Percentiles rank a stretch among this genome's conserved stretches.
Conservation (phyloP, 2,113 vertebrate species). For the Mustela nigripes region DNA sequence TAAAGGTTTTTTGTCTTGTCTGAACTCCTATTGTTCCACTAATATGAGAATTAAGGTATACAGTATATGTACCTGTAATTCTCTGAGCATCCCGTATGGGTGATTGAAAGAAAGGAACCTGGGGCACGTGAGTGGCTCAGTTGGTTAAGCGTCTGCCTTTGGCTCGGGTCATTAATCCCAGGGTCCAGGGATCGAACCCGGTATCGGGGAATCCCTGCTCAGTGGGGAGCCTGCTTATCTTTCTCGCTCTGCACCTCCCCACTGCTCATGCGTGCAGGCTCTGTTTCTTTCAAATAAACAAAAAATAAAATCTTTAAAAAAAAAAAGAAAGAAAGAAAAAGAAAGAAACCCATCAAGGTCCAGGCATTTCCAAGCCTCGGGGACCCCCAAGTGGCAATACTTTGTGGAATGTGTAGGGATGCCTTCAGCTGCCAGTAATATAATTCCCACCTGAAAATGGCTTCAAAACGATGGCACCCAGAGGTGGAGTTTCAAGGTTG, state of each 20-base stretch:
- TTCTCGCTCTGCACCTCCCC: not conserved
- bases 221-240: not conserved
- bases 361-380: not conserved
- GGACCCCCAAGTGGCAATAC: not conserved
- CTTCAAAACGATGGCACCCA: not conserved
- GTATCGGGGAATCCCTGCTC: not conserved
- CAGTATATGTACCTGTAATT: not conserved
- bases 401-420: not conserved
- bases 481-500: not conserved
- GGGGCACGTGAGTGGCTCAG: not conserved
- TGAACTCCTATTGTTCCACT: not conserved
- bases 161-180: not conserved
- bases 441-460: not conserved
- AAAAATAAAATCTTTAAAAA: not conserved
- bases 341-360: not conserved
- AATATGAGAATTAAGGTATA: not conserved
- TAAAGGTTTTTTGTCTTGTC: not conserved
- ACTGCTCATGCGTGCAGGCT: too few relatives aligned
- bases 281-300: too few relatives aligned
- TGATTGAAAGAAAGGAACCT: not conserved
- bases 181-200: not conserved
- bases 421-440: not conserved
- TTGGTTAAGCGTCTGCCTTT: not conserved
- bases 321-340: not conserved
- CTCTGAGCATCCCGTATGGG: not conserved